Base-by-base conservation (phyloP, 1,140 invertebrate genomes). In the Oedothorax gibbosus region DNA sequence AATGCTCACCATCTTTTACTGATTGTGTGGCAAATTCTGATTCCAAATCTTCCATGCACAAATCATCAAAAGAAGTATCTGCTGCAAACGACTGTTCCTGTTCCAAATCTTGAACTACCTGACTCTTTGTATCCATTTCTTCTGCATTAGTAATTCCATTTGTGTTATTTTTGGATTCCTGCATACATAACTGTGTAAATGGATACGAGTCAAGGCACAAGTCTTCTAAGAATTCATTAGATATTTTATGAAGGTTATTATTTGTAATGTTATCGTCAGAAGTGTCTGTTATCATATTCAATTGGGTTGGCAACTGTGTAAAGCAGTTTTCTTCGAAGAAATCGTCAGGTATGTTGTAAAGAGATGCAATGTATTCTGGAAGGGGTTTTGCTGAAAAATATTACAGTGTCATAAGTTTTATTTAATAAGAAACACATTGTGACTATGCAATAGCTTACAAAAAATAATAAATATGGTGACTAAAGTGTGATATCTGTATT, bases 261-360 rank as follows among this genome's bases (percentile, higher is more conserved):
- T 11, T 49, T 50, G 18, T 15, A 50, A 7, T 49, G 21, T 15
- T 71, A 49, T 79, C 57, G 49, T 50, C 11, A 12, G 8, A 14
- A 0, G 5, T 10, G 60, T 81, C 60, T 14, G 35, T 7, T 49
- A 6, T n/a, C 53, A 64, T 50, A 21, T 71, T 51, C 15, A 8
- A 56, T 21, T 69, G 10, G 10, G 8, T 3, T 35, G 21, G 15
- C 12, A 82, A 73, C 15, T 82, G 80, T 57, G 80, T 51, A 82
- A 82, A 82, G 18, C 80, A 82, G 9, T 82, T n/a, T n/a, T n/a
- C n/a, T 7, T 82, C 80, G 62, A 82, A 82, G 35, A 82, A 82
- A 53, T 82, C 69, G 20, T 82, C 80, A n/a, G 80, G 80, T 11
- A 82, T 7, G 35, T 6, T 71, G 35, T 71, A 81, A 7, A 81